Base-by-base conservation (phyloP, 1,140 invertebrate species). In the Bombus waltoni region DNA sequence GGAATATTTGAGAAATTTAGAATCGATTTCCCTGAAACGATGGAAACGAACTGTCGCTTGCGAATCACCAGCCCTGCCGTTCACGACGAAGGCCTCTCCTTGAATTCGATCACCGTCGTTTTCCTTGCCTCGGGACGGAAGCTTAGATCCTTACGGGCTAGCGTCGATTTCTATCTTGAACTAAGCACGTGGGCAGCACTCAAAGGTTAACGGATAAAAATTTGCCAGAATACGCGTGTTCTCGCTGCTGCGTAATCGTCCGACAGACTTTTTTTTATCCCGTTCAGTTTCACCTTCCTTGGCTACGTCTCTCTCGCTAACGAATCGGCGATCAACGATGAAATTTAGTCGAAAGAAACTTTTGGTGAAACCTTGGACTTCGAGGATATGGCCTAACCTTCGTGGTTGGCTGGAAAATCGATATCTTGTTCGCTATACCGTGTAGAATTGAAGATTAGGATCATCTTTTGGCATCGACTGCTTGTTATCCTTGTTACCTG, bases 131-230 rank as follows among this genome's bases (percentile, higher is more conserved):
- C 81, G 78, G 76, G 40, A 74, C 28, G 28, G 6, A 18, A 79
- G 22, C 35, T 38, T 59, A 40, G 22, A 35, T 59, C 22, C 32
- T 47, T 22, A 28, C 28, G 11, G 11, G 3, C 47, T n/a, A 25
- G 3, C 9, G 2, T 28, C 18, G 22, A 28, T 44, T 38, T 62
- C 35, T 44, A 72, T 65, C 40, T 28, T 66, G 53, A 47, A 3
- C 38, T 42, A 42, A 15, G 62, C 38, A 66, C 44, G 53, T 85
- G 44, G 82, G 62, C 35, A 28, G 57, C 35, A 40, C 42, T 44
- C 32, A 85, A 90, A 90, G 80, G 72, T 90, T 81, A 78, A 73
- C 77, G 76, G 76, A 88, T 81, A 74, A 88, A 35, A 83, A 86
- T 65, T 88, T 44, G 25, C 47, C 65, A 8, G 53, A 47, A 18